Percentiles rank a stretch among this genome's conserved stretches.
Evolutionary conservation across 2,888 invertebrate species (phyloP).

Genomic region (Meganola albula): DNA sequence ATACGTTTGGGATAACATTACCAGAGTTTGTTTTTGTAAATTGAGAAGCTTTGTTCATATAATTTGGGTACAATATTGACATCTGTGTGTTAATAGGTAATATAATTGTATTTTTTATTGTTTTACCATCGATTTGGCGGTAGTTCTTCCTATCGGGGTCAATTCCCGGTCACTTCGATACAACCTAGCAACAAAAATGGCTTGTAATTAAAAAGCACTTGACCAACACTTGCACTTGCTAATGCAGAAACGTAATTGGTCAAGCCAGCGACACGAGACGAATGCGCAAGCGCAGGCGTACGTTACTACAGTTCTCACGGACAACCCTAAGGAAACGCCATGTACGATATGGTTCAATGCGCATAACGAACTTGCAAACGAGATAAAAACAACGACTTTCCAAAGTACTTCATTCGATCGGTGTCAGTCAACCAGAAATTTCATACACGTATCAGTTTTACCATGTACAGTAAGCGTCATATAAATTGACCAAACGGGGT

Average conservation of each 20-base stretch:
- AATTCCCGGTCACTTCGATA: no score
- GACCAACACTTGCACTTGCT: slow-evolving; percentile 52
- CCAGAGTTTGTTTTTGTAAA: slow-evolving; percentile 33
- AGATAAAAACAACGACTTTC: slow-evolving; percentile 44
- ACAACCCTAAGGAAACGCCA: slow-evolving; percentile 49
- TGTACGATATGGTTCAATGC: slow-evolving; percentile 68
- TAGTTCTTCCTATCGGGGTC: no score
- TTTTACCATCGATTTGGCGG: not conserved
- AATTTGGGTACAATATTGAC: no score
- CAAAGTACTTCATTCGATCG: slow-evolving; percentile 26
- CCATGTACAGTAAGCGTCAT: no score
- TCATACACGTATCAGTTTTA: no score
- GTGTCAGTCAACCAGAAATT: slow-evolving; percentile 15
- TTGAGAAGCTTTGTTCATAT: slow-evolving; percentile 29
- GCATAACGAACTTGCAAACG: slow-evolving; percentile 46
- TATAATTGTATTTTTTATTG: not conserved
- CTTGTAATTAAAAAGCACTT: slow-evolving; percentile 27
- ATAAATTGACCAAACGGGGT: no score
- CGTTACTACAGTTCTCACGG: slow-evolving; percentile 67
- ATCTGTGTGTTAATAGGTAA: not conserved
- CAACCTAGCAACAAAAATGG: slow-evolving; percentile 6
- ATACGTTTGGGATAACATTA: slow-evolving; percentile 36
- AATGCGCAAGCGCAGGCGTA: slow-evolving; percentile 50
- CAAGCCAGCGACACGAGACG: slow-evolving; percentile 51
- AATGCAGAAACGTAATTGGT: slow-evolving; percentile 52